Evolutionary conservation across 2,113 vertebrate genomes (phyloP), one percentile per base, ranked within the genome.

Genomic region (Dendropsophus ebraccatus): DNA sequence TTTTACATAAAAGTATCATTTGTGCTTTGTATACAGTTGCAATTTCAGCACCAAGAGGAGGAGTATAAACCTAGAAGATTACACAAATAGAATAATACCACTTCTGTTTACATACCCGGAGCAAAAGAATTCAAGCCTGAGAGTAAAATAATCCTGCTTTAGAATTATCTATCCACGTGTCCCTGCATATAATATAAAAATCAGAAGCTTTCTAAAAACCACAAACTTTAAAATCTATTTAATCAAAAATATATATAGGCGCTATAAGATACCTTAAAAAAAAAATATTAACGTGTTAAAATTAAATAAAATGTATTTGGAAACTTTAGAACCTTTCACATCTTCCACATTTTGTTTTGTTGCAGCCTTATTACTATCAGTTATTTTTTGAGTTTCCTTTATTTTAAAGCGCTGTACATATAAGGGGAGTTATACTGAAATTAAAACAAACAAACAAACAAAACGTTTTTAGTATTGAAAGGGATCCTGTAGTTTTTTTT

Each of bases 21-120:
- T 76, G 60, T 75, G 41, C 73, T 87, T 89, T 82, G 80, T 28
- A 76, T 84, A 52, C 14, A 47, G 56, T 25, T 8, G 58, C 23
- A 45, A 28, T 65, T 21, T 67, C 10, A 49, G 54, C 17, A 82
- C 16, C 49, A 65, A 82, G 74, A 81, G 35, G 78, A 81, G 35
- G 73, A 30, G 45, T 30, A 30, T 28, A 12, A 88, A 41, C 67
- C 19, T 70, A 88, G 88, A 86, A 45, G 87, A 90, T 87, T 82
- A 87, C 1, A 47, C 74, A 1, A 60, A 60, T 21, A 58, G 50
- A 6, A 70, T 70, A 37, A 84, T 35, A 77, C 74, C 65, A 70
- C 23, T 52, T 54, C 13, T 50, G 12, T 7, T 23, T 12, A 28
- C 30, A 67, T 75, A 89, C 58, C 60, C 62, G 79, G 88, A 87